Evolutionary conservation across 2,888 invertebrate genomes (phyloP), one percentile per base, ranked within the genome.

Genomic region (Calameuta pallipes): DNA sequence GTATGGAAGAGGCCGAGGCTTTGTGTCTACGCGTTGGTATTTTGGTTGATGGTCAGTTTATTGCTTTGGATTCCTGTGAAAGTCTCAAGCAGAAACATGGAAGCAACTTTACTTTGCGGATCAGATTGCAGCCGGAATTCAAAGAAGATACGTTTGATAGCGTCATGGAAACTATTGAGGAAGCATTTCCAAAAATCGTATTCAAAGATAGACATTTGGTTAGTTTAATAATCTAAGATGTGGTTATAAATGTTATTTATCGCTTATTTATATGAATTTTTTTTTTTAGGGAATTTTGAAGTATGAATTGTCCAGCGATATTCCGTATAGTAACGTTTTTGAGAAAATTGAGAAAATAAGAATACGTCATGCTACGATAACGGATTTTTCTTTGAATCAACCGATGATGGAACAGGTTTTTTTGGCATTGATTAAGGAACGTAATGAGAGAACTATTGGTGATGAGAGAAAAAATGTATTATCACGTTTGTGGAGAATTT

Each of bases 401-500:
- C 82, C 83, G 12, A 80, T 80, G 9, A 80, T 85, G 78, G 82
- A 84, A 31, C 81, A 83, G 15, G 82, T 84, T 56, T 82, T 83
- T 33, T 15, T 82, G 56, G 77, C 75, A 71, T 34, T 74, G 34
- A 73, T 74, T 13, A 75, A 77, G 35, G 37, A 73, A 71, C 77
- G 71, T n/a, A 56, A 74, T 37, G 69, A 69, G 13, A 70, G 68
- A 36, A 56, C 23, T 9, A 56, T 23, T 56, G 56, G 23, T 23
- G 1, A 23, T 0, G 23, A 56, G 56, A 56, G 9, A 15, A 56
- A 56, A 56, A 23, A 23, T 56, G 1, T 56, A 56, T 23, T 56
- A 56, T 56, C 56, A 56, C 56, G 56, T 23, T 56, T 56, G 15
- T 56, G 56, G 56, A 56, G 9, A 56, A 56, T 6, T 56, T 23